A percentile compares a stretch with the other conserved stretches of the same genome.
Evolutionary conservation across 2,888 invertebrate genomes (phyloP).

Genomic region (Scaptomyza flava): DNA sequence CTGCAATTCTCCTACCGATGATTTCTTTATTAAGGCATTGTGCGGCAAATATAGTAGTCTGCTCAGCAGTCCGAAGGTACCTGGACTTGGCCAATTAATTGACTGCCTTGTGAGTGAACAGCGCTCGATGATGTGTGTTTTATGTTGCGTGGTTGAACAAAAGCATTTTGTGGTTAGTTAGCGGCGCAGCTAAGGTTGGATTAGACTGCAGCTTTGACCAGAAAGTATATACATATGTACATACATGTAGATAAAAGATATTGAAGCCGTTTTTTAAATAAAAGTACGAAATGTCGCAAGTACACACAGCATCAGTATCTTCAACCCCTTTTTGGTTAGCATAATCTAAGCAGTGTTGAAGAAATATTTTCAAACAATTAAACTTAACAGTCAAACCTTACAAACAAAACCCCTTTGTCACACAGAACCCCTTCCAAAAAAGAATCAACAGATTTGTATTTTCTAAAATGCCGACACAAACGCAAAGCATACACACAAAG

Average conservation of each 20-base stretch:
- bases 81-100: slow-evolving; percentile 67
- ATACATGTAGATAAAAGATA: background rate
- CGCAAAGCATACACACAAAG: slow-evolving; percentile 54
- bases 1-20: slow-evolving; percentile 27
- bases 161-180: slow-evolving; percentile 73
- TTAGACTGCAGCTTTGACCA: slow-evolving; percentile 1
- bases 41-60: slow-evolving; percentile 21
- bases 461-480: slow-evolving; percentile 72
- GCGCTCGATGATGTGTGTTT: slow-evolving; percentile 4
- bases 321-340: background rate
- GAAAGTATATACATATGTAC: background rate
- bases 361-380: slow-evolving; percentile 74
- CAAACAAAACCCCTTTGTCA: slow-evolving; percentile 59
- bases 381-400: slow-evolving; percentile 40
- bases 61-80: slow-evolving; percentile 23
- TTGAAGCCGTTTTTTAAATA: background rate
- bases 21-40: slow-evolving; percentile 70
- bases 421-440: slow-evolving; percentile 28
- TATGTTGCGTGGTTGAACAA: slow-evolving; percentile 38
- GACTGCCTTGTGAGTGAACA: slow-evolving; percentile 32
- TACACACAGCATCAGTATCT: background rate
- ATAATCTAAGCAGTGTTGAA: slow-evolving; percentile 15
- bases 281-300: background rate
- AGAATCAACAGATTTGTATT: slow-evolving; percentile 4
- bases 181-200: slow-evolving; percentile 33